Percentiles rank a stretch among this genome's conserved stretches.
phyloP scores from a whole-genome alignment of 2,797 vertebrate genomes.

The Lepilemur ruficaudatus region DNA sequence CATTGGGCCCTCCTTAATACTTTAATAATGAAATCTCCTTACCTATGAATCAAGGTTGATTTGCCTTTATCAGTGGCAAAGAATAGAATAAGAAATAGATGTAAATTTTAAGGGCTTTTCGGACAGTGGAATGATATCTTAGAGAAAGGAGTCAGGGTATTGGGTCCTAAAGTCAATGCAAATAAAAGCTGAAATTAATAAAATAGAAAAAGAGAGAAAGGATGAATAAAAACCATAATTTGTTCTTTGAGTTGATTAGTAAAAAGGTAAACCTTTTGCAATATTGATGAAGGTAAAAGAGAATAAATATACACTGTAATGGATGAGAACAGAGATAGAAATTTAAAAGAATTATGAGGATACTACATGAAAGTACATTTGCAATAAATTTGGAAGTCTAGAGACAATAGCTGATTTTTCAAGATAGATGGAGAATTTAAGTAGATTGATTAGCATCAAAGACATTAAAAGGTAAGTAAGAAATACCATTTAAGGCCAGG shows the following conservation, averaged over 20 bases:
- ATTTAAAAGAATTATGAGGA: not conserved
- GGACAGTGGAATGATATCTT: not conserved
- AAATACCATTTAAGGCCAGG: not conserved
- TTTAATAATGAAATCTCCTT: conserved; percentile 7
- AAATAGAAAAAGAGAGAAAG: conserved; percentile 27
- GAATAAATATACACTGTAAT: not conserved
- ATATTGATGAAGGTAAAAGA: not conserved
- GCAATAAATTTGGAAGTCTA: not conserved
- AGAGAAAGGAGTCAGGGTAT: not conserved
- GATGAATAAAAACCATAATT: conserved; percentile 19
- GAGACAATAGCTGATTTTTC: not conserved
- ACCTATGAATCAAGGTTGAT: not conserved
- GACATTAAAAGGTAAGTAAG: not conserved
- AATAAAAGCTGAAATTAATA: conserved; percentile 12
- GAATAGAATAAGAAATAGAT: not conserved
- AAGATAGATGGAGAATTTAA: not conserved
- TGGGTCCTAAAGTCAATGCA: not conserved
- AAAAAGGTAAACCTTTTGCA: not conserved
- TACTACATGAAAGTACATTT: not conserved
- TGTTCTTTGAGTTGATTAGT: not conserved
- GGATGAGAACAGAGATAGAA: not conserved
- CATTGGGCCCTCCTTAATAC: not conserved
- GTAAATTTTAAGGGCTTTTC: not conserved
- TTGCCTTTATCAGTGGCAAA: not conserved
- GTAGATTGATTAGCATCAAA: conserved; percentile 9